phyloP scores from a whole-genome alignment of 2,888 invertebrate genomes.

The Nineta flava region DNA sequence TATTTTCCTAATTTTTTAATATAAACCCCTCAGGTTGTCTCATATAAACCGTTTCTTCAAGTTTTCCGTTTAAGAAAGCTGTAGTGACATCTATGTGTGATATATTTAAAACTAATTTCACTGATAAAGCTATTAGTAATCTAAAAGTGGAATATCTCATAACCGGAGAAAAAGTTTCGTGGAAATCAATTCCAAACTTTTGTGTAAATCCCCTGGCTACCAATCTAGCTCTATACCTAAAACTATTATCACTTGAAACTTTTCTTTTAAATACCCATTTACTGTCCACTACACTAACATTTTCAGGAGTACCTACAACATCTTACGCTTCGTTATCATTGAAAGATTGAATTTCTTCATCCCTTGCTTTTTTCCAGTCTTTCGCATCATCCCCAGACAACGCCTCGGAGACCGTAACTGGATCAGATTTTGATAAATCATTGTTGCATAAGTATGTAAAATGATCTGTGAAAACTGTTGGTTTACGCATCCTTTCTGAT shows the following conservation, averaged over 20 bases:
- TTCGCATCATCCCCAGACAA: background rate
- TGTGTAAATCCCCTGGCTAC: slow-evolving; percentile 2
- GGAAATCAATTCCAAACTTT: slow-evolving; percentile 8
- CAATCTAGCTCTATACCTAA: background rate
- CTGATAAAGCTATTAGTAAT: no score
- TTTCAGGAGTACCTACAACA: background rate
- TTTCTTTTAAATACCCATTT: background rate
- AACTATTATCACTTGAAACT: background rate
- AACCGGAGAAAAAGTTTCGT: no score
- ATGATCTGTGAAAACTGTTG: background rate
- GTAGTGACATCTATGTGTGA: no score
- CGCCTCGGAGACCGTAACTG: background rate
- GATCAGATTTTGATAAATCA: background rate
- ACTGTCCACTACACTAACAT: background rate
- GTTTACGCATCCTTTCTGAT: background rate
- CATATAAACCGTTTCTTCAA: no score
- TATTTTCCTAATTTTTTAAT: no score
- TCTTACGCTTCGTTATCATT: background rate
- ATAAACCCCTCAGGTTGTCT: no score
- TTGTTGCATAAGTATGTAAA: background rate
- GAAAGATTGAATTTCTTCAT: background rate
- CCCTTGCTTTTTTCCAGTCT: background rate
- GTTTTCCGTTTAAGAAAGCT: no score
- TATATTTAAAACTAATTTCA: no score
- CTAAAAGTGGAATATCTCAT: no score